phyloP scores from a whole-genome alignment of 92 coral and sea anemone species.

The Desmophyllum pertusum region DNA sequence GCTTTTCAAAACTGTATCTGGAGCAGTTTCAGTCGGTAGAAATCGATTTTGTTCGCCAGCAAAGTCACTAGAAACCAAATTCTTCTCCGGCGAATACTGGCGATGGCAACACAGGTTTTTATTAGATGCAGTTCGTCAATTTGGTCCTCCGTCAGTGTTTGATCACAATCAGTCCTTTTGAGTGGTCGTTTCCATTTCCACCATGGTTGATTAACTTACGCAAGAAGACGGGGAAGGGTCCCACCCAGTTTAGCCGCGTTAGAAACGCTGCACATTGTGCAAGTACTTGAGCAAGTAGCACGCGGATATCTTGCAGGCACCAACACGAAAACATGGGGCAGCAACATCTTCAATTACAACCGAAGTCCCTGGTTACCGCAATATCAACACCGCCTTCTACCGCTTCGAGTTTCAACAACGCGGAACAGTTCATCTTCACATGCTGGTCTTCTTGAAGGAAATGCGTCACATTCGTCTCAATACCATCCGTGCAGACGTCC shows the following conservation, averaged over 20 bases:
- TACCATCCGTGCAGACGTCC: constrained; percentile 31
- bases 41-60: neutral
- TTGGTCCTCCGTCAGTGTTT: constrained; percentile 23
- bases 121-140: constrained; percentile 28
- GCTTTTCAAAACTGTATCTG: neutral
- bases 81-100: constrained; percentile 22
- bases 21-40: neutral
- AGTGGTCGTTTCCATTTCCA: constrained; percentile 70
- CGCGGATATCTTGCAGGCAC: constrained; percentile 53
- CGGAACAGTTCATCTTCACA: constrained; percentile 28
- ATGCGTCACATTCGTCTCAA: neutral
- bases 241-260: constrained; percentile 39
- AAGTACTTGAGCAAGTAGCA: constrained; percentile 50
- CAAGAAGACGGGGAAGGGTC: constrained; percentile 19
- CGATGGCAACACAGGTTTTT: constrained; percentile 35
- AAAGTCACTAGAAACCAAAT: neutral
- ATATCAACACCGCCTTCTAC: constrained; percentile 42
- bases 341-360: constrained; percentile 29
- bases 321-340: constrained; percentile 46
- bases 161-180: constrained; percentile 63
- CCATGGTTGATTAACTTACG: constrained; percentile 24
- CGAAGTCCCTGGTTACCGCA: neutral
- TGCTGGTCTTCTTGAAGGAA: neutral
- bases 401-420: constrained; percentile 56
- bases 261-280: constrained; percentile 48